Evolutionary conservation across 1,140 invertebrate species (phyloP), one percentile per base, ranked within the genome.

Genomic region (Bathynomus jamesi): DNA sequence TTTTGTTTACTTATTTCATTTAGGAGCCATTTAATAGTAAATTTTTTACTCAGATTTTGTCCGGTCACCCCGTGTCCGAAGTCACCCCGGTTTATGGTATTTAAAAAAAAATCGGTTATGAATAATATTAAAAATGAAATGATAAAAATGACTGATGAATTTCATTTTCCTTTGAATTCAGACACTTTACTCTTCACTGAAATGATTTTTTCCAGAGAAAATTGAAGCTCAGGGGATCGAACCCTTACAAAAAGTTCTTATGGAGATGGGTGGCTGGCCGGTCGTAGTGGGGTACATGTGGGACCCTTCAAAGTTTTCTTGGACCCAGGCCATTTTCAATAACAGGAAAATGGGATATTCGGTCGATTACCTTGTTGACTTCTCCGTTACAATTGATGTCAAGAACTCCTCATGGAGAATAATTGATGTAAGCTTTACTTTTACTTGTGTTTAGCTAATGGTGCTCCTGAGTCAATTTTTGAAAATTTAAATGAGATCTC

Each of bases 311-410:
- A 82, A 83, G 27, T 94, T 91, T 81, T 86, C 88, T 62, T 73
- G 72, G 72, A 40, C 88, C 78, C 84, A 93, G 75, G 88, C 88
- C 8, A 88, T 94, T 3, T 93, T 91, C 83, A 89, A 86, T 67
- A 94, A 93, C 83, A 85, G 90, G 28, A 83, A 83, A 62, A 82
- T 85, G 4, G 94, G 94, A 3, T 94, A 92, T 80, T 93, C 91
- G 8, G 90, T 94, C 61, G 92, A 95, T 81, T 95, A 95, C 79
- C 90, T 95, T 79, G 86, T 97, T 17, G 92, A 95, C 79, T 92
- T 96, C 76, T 93, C 91, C 46, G 89, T 96, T 70, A 88, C 89
- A 5, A 90, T 92, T 8, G 93, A 96, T 83, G 85, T 94, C 13
- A 94, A 93, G 81, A 95, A 96, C 81, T 92, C 90, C 27, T 92